Base-by-base conservation (phyloP, 2,797 vertebrate species). In the Hipposideros larvatus region DNA sequence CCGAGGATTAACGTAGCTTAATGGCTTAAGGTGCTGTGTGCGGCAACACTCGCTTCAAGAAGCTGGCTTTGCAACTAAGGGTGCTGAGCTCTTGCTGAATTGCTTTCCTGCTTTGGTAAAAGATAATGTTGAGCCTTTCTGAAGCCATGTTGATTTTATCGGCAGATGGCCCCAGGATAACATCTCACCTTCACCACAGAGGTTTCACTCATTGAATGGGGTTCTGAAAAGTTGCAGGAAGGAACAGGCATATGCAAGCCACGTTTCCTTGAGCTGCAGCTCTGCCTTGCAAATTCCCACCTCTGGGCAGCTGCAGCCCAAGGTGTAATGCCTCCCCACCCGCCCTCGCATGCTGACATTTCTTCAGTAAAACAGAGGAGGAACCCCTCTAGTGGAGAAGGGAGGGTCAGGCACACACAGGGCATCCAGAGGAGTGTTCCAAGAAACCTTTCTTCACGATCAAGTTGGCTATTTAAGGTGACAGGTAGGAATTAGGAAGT, bases 171-270 rank as follows among this genome's bases (percentile, higher is more conserved):
- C 93, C 66, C 66, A 55, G 85, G 90, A 96, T 93, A 96, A 80
- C 68, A 24, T 24, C 90, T 96, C 97, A 96, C 95, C 95, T 96
- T 90, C 71, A 73, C 41, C 19, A 9, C 5, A 19, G 91, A 94
- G 87, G 71, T 90, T 90, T 89, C 79, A 13, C 87, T 91, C 78
- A 9, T 74, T 90, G 68, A 88, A 89, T 96, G 71, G 79, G 75
- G 78, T 95, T 95, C 86, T 59, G 94, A 71, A 91, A 93, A 96
- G 95, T 92, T 87, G 65, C 73, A 96, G 61, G 73, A 91, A 87
- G 75, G 70, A 96, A 66, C 83, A 63, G 93, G 79, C 11, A 5
- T 34, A 3, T n/a, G 43, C 68, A 53, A 77, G 68, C 79, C 59
- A 10, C 55, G 5, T 46, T 59, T 46, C n/a, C 46, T 80, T 65